Evolutionary conservation across 2,888 invertebrate genomes (phyloP).

Genomic region (Boloria euphrosyne): DNA sequence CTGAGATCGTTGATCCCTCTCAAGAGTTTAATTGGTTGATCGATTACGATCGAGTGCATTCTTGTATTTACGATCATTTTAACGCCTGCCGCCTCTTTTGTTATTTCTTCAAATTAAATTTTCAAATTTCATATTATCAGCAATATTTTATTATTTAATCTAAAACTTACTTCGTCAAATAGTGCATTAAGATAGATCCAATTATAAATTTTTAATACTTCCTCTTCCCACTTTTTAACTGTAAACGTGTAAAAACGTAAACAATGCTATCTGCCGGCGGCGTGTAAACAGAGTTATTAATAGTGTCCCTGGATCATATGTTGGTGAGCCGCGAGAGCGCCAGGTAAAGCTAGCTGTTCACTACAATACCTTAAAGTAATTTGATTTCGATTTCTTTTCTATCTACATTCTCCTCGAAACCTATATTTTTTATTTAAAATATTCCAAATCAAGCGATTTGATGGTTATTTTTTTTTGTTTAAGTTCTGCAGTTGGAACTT

Average conservation of each 20-base stretch:
- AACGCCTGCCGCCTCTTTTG: constrained; percentile 14
- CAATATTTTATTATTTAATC: background rate
- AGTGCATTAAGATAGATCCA: background rate
- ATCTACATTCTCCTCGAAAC: too few species aligned
- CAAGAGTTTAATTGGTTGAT: constrained; percentile 65
- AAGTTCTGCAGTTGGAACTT: constrained; percentile 41
- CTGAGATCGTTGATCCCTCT: constrained; percentile 75
- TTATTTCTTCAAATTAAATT: constrained; percentile 2
- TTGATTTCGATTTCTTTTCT: background rate
- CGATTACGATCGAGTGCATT: constrained; percentile 58
- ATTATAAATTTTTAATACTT: constrained; percentile 19
- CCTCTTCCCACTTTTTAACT: constrained; percentile 24
- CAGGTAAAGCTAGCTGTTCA: constrained; percentile 47
- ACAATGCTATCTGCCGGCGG: constrained; percentile 69
- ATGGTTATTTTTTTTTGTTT: constrained; percentile 23
- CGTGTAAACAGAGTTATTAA: constrained; percentile 73
- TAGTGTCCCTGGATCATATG: constrained; percentile 62
- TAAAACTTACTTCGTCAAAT: background rate
- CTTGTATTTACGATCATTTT: constrained; percentile 34
- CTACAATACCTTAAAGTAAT: constrained; percentile 38
- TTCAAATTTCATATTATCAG: constrained; percentile 1
- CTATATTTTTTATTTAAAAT: too few species aligned
- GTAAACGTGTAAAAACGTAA: constrained; percentile 56
- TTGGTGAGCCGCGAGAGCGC: constrained; percentile 37
- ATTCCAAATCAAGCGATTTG: too few species aligned